A percentile compares a stretch with the other conserved stretches of the same genome.
Evolutionary conservation across 2,797 vertebrate genomes (phyloP).

Genomic region (Notoglanidium macrostoma): DNA sequence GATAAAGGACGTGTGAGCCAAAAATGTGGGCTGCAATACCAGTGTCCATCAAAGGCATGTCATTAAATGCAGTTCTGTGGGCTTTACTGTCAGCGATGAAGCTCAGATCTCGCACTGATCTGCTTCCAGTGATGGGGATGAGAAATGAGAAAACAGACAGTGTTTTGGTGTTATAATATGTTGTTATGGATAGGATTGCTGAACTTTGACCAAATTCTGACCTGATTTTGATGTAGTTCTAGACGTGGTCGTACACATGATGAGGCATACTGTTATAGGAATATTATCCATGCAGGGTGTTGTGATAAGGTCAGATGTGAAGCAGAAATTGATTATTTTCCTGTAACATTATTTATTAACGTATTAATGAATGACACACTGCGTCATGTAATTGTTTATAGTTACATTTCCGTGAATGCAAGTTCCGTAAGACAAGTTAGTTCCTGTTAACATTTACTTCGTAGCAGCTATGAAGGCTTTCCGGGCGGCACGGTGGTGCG

Average conservation of each 20-base stretch:
- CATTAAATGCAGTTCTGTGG: slow-evolving; percentile 50
- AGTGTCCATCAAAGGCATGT: slow-evolving; percentile 24
- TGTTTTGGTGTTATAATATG: not conserved
- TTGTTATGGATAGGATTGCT: not conserved
- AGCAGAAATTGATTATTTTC: not conserved
- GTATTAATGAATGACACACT: not conserved
- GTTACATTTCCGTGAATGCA: not conserved
- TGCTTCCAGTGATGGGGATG: not conserved
- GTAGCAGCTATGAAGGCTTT: not conserved
- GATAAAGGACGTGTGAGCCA: slow-evolving; percentile 28
- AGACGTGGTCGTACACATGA: not conserved
- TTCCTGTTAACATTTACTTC: not conserved
- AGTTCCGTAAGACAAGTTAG: not conserved
- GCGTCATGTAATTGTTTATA: not conserved
- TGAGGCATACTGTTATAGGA: not conserved
- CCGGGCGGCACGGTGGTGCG: no score
- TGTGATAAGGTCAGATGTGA: not conserved
- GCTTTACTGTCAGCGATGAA: slow-evolving; percentile 30
- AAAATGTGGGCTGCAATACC: slow-evolving; percentile 31
- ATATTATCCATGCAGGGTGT: not conserved
- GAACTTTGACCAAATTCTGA: not conserved
- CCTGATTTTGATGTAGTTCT: not conserved
- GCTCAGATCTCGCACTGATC: not conserved
- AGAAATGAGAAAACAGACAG: not conserved
- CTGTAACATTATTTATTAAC: not conserved